Evolutionary conservation across 2,888 invertebrate genomes (phyloP).

Genomic region (Napeogenes sylphis): DNA sequence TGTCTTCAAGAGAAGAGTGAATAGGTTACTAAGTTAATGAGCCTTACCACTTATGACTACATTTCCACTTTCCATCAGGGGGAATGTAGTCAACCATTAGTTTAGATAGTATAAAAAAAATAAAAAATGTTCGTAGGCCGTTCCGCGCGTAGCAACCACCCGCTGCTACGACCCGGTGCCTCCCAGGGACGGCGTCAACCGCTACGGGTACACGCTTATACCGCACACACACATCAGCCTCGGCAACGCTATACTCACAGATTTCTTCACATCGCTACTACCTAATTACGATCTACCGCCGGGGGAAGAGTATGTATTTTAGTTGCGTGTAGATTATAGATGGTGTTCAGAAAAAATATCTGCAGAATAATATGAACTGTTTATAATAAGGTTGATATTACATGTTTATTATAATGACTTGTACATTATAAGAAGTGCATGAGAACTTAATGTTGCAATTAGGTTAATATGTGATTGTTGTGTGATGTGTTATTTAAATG

Average conservation of each 20-base stretch:
- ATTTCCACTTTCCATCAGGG: no score
- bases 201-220: conserved; percentile 33
- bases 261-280: conserved; percentile 31
- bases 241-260: conserved; percentile 23
- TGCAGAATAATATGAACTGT: not conserved
- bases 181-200: conserved; percentile 33
- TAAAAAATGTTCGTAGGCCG: conserved; percentile 24
- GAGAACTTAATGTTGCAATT: no score
- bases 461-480: no score
- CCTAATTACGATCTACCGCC: conserved; percentile 27
- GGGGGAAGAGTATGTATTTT: conserved; percentile 8
- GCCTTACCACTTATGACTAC: no score
- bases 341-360: not conserved
- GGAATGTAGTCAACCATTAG: no score
- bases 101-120: no score
- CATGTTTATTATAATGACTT: not conserved
- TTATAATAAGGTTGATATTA: not conserved
- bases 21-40: no score
- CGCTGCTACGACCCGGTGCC: conserved; percentile 36
- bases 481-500: not conserved
- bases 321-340: not conserved
- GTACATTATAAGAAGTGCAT: no score
- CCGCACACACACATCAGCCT: conserved; percentile 9
- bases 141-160: conserved; percentile 26
- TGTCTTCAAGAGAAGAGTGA: no score